Base-by-base conservation (phyloP, 92 coral and sea anemone species). In the Umimayanthus kanabou region DNA sequence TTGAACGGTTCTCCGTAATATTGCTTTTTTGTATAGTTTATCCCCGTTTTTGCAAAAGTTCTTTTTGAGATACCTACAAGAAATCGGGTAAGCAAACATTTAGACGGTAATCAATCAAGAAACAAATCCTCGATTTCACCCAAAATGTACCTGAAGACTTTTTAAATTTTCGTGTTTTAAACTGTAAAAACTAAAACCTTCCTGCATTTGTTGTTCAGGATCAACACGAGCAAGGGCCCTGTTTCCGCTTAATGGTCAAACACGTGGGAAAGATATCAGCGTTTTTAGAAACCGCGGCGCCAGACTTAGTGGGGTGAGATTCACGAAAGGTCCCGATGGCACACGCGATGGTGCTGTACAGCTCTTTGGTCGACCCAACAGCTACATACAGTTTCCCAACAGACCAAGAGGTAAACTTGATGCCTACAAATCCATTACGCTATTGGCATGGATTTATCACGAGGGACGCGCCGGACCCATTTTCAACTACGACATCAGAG, bases 311-410 rank as follows among this genome's bases (percentile, higher is more conserved):
- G 43, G 65, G 2, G 77, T 72, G n/a, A 29, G 29, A 69, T 83
- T 26, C 33, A 76, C 43, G 33, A 55, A 23, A 7, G 87, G 87
- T 10, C 87, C 87, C 50, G 78, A 83, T 15, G 87, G 87, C 16
- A 70, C 78, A 0, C 87, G 28, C 2, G 78, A 70, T 18, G 87
- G 87, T 20, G 87, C 87, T 16, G 78, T 70, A 26, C 74, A 22
- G 78, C 42, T 83, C 15, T 45, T n/a, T 2, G 87, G 87, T 45
- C 30, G 66, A 45, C 43, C 26, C 22, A 69, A 28, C 33, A 83
- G 87, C 87, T 83, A 39, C 45, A 30, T 72, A 3, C 43, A 67
- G 25, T 69, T 83, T 69, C 87, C 87, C 65, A 83, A 83, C 45
- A 69, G 82, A 69, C 26, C 26, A 9, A 72, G 25, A 70, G 87